Conservation (phyloP, 37 sponge, comb jelly and placozoan genomes). For the Geodia barretti region DNA sequence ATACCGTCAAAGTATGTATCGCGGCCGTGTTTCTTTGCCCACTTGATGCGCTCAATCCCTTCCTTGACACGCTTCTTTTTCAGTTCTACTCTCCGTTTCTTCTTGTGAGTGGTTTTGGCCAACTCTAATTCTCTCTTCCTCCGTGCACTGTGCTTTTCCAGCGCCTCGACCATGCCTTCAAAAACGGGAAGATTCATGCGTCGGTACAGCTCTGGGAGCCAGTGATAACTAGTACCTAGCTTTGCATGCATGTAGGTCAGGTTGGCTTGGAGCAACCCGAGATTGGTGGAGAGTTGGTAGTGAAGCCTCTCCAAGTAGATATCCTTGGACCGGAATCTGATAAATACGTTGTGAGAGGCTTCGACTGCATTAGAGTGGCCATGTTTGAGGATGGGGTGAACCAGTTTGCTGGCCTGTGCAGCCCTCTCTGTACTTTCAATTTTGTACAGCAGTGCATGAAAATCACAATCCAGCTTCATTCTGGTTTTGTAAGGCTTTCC, state of each 20-base stretch:
- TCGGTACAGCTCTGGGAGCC: constrained; percentile 19
- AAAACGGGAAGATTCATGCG: constrained; percentile 1
- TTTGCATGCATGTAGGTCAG: constrained; percentile 11
- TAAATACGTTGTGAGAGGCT: constrained; percentile 35
- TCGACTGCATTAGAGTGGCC: constrained; percentile 28
- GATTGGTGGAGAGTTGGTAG: constrained; percentile 14
- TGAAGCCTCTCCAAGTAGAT: constrained; percentile 18
- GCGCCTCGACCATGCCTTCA: constrained; percentile 3
- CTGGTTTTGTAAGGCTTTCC: constrained; percentile 25
- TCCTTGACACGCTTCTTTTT: constrained; percentile 1
- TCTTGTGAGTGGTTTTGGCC: background rate
- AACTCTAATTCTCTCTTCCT: background rate
- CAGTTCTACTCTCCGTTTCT: too few relatives aligned
- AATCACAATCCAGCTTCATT: constrained; percentile 6
- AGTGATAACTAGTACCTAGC: constrained; percentile 20
- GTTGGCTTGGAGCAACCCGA: constrained; percentile 22
- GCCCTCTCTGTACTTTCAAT: constrained; percentile 38
- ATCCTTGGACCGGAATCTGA: constrained; percentile 16
- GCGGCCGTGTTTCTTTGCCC: constrained; percentile 8
- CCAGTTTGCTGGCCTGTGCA: background rate
- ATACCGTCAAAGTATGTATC: constrained; percentile 3
- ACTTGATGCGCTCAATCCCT: background rate
- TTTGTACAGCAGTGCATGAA: constrained; percentile 33
- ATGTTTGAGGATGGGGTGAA: too few relatives aligned
- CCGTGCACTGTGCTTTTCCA: background rate